Conservation (phyloP, 2,113 vertebrate species). For the Lepisosteus osseus region DNA sequence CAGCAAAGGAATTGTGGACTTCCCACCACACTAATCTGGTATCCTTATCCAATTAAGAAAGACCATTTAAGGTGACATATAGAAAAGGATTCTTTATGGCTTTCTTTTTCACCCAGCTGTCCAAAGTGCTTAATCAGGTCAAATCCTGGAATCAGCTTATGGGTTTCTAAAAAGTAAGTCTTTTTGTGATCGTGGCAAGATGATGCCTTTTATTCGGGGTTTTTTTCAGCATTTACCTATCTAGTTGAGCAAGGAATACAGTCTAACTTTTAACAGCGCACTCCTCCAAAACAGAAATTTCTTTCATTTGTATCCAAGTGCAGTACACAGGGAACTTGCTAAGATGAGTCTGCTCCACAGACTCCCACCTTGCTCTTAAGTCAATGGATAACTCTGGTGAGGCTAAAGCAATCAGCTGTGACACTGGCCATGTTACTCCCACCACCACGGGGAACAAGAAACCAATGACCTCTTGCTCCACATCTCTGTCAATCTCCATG, state of each 20-base stretch:
- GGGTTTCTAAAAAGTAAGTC: no score
- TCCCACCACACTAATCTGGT: not conserved
- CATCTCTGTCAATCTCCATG: not conserved
- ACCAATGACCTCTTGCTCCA: not conserved
- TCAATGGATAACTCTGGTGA: slow-evolving; percentile 16
- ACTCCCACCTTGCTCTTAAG: slow-evolving; percentile 21
- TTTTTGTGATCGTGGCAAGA: no score
- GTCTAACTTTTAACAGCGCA: no score
- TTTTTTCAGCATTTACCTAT: no score
- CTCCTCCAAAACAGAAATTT: no score
- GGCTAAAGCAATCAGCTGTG: slow-evolving; percentile 29
- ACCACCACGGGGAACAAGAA: not conserved
- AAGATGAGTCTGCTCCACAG: not conserved
- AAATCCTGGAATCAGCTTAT: no score
- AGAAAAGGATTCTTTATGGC: not conserved
- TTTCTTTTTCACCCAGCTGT: not conserved
- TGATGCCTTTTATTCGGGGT: no score
- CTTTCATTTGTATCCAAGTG: no score
- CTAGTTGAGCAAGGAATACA: no score
- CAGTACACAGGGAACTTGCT: not conserved
- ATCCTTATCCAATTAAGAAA: not conserved
- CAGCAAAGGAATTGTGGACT: not conserved
- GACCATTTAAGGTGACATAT: not conserved
- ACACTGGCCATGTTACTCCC: not conserved
- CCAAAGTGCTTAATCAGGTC: not conserved